Evolutionary conservation across 2,113 vertebrate genomes (phyloP), one percentile per base, ranked within the genome.

Genomic region (Bettongia penicillata): DNA sequence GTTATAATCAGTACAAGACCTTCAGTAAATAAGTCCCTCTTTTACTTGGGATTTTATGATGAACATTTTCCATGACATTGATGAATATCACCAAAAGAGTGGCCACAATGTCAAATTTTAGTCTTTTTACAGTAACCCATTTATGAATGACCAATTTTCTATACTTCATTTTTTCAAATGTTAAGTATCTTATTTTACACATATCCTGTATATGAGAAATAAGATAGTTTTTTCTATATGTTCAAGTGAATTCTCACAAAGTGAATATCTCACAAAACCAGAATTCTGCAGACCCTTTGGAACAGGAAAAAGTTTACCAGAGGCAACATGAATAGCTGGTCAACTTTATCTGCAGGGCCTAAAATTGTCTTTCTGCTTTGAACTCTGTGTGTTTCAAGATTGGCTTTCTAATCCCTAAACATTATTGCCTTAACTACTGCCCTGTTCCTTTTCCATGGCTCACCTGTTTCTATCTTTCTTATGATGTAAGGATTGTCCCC

Each of bases 241-340:
- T 48, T 3, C 48, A 48, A 48, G 48, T 48, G 48, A 48, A 51
- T 91, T 90, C 52, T 48, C 48, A 48, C 48, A 48, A 90, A 91
- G 94, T 96, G 53, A 23, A 94, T 91, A 61, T 89, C 53, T 95
- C 51, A 96, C 91, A 53, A 57, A 92, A 91, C 96, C n/a, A 91
- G 68, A 94, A 48, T 51, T 92, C n/a, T n/a, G 23, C 14, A 89
- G 9, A 24, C 9, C 19, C 51, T 90, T 51, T 51, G 53, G 91
- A 92, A 93, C 23, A 89, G 90, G 90, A 95, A 94, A 95, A 49
- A 37, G 68, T 68, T 91, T 48, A 51, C 53, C 89, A 47, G 19
- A 90, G 53, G 50, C 3, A 91, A 48, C 50, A 68, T 28, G 43
- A 24, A 90, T 53, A 52, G 51, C 14, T 7, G 23, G 91, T 37